A percentile compares a stretch with the other conserved stretches of the same genome.
Conservation (phyloP, 2,888 invertebrate genomes). For the Metellina segmentata region DNA sequence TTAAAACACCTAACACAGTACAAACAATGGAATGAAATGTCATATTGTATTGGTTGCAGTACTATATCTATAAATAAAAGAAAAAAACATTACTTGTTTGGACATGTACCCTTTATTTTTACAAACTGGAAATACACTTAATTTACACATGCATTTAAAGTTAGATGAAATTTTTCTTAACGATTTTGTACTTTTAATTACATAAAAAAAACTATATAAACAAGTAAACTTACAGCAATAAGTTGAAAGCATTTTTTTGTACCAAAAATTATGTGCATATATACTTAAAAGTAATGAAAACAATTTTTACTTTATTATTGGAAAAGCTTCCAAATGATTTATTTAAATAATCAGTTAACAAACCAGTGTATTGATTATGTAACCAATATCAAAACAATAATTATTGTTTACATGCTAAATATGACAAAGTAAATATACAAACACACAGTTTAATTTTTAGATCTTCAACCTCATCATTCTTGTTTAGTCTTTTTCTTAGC, state of each 20-base stretch:
- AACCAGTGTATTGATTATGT: too few species aligned
- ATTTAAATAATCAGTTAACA: neutral
- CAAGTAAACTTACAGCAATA: too few species aligned
- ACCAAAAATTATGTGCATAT: conserved; percentile 10
- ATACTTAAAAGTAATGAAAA: conserved; percentile 41
- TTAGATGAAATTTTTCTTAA: too few species aligned
- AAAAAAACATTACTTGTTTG: neutral
- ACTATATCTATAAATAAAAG: conserved; percentile 31
- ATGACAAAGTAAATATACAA: neutral
- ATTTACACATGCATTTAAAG: too few species aligned
- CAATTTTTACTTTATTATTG: neutral
- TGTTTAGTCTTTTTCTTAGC: too few species aligned
- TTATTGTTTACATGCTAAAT: neutral
- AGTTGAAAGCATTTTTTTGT: neutral
- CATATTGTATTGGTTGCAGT: conserved; percentile 12
- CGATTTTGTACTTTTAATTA: too few species aligned
- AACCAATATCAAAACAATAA: neutral
- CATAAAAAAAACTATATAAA: too few species aligned
- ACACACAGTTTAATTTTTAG: neutral
- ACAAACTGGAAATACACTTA: too few species aligned
- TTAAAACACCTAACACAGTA: conserved; percentile 27
- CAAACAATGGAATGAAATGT: conserved; percentile 64
- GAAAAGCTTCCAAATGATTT: conserved; percentile 35
- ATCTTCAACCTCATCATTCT: neutral
- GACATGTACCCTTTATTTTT: too few species aligned